Evolutionary conservation across 1,140 invertebrate genomes (phyloP), one percentile per base, ranked within the genome.

Genomic region (Zaprionus ornatus): DNA sequence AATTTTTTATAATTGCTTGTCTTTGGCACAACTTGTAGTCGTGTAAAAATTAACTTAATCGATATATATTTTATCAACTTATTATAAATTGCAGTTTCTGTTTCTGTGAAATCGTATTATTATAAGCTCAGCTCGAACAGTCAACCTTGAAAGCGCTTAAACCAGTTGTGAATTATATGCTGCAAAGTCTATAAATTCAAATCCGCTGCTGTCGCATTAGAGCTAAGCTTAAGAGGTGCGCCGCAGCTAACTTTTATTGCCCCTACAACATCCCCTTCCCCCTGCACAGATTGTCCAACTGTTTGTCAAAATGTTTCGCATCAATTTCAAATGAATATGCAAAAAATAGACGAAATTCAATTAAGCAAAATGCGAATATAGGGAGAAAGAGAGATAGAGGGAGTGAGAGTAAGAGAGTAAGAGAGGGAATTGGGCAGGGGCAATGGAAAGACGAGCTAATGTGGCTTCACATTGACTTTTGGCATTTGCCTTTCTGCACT

Each of bases 281-380:
- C 27, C 27, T 32, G 2, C 29, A 3, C 29, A 9, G 29, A 32
- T 32, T 32, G 29, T 32, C 29, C 10, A 29, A 29, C 29, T 29
- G 2, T 13, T 23, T 4, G 45, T 50, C 19, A n/a, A 40, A 40
- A 32, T 32, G 37, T n/a, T 48, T 25, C 4, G 29, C 29, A 29
- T 32, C 29, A 32, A 10, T 10, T 50, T 19, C 2, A 23, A 23
- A 45, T 67, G 21, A 67, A 35, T 27, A 69, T 52, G 56, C 17
- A 52, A 69, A 37, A 45, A 37, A 74, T n/a, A 17, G 35, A 57
- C 23, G 23, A 70, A 70, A 63, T 57, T 48, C 52, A 69, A 69
- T 63, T 69, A 69, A 57, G 52, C 52, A 59, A 74, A 74, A 74
- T 69, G 65, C 59, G 52, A 69, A 56, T 55, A 56, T 37, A 50